phyloP scores from a whole-genome alignment of 2,797 vertebrate species.

The Sitta carolinensis region DNA sequence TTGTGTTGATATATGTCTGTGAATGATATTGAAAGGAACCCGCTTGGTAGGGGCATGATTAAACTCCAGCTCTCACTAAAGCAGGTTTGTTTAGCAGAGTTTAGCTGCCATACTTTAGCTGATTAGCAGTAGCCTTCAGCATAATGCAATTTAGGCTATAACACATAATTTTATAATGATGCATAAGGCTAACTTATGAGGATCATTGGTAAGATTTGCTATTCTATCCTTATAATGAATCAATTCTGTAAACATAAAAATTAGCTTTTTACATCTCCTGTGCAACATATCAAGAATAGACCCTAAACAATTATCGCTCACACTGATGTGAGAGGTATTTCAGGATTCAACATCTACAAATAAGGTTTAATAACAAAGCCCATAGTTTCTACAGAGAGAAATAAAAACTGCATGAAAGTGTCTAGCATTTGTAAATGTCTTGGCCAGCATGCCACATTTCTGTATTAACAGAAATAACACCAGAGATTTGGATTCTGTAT shows the following conservation, averaged over 20 bases:
- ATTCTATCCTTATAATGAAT: background rate
- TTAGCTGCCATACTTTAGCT: background rate
- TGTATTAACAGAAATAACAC: background rate
- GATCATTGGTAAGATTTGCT: background rate
- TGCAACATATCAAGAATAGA: background rate
- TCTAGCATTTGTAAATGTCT: background rate
- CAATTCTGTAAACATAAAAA: background rate
- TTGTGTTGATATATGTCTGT: conserved; percentile 4
- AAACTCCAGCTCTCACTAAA: conserved; percentile 5
- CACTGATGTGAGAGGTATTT: background rate
- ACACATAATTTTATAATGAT: background rate
- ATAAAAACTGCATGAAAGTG: background rate
- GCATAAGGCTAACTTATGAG: background rate
- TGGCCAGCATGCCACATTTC: background rate
- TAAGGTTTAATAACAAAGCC: background rate
- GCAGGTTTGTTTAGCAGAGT: background rate
- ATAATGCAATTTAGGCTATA: background rate
- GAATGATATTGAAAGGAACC: conserved; percentile 27
- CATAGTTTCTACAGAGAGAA: background rate
- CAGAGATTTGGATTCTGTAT: background rate
- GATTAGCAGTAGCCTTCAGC: background rate
- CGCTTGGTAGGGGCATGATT: background rate
- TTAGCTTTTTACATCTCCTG: background rate
- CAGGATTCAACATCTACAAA: background rate
- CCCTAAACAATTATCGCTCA: background rate